Percentiles rank a stretch among this genome's conserved stretches.
Conservation (phyloP, 1,140 invertebrate genomes). For the Archegozetes longisetosus region DNA sequence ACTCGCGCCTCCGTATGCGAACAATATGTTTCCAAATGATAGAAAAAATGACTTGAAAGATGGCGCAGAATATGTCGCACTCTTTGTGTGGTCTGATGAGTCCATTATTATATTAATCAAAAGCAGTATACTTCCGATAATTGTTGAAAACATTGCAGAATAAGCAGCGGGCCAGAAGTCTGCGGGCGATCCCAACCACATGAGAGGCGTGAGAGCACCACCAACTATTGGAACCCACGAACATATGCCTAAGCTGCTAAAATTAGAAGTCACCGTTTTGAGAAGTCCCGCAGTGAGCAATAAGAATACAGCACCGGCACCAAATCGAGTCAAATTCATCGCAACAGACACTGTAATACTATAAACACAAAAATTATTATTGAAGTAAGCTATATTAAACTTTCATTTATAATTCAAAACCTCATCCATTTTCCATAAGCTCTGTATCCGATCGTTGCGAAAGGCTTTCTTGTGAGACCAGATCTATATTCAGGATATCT, state of each 20-base stretch:
- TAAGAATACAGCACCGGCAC: constrained; percentile 48
- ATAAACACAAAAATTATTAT: not conserved
- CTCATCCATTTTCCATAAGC: constrained; percentile 11
- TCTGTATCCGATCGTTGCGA: constrained; percentile 10
- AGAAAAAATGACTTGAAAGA: constrained; percentile 37
- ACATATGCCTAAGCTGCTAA: constrained; percentile 37
- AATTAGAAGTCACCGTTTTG: constrained; percentile 35
- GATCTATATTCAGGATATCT: constrained; percentile 14
- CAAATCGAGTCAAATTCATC: constrained; percentile 46
- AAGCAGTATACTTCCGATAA: constrained; percentile 39
- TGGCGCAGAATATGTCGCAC: constrained; percentile 19
- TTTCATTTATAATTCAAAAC: no score
- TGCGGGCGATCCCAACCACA: constrained; percentile 51
- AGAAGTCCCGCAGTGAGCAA: constrained; percentile 46
- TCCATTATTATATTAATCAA: constrained; percentile 1
- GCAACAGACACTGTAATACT: constrained; percentile 3
- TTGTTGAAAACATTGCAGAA: constrained; percentile 32
- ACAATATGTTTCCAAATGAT: constrained; percentile 44
- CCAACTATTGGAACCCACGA: constrained; percentile 45
- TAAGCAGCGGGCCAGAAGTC: constrained; percentile 44
- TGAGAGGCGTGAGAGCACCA: constrained; percentile 39
- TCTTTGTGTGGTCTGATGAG: not conserved
- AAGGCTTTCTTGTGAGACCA: constrained; percentile 3
- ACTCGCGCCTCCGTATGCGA: constrained; percentile 48
- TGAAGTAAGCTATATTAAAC: no score